Base-by-base conservation (phyloP, 1,140 invertebrate genomes). In the Eubasilissa regina region DNA sequence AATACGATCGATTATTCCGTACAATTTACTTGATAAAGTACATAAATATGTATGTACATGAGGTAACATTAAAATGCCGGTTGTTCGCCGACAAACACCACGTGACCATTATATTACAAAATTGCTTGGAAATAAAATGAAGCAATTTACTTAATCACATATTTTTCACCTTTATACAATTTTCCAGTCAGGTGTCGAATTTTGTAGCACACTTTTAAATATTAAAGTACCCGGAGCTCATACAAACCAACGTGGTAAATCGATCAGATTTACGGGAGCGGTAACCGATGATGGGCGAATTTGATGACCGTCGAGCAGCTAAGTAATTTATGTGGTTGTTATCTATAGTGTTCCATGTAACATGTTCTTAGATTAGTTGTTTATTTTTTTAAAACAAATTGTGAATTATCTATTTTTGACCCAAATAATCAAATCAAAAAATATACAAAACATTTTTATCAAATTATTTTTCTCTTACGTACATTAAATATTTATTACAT, bases 121-220 rank as follows among this genome's bases (percentile, higher is more conserved):
- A 19, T 45, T 60, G 21, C 45, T 51, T 15, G 19, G 21, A 48
- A 77, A 75, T 64, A 75, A 75, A 66, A 77, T 77, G 60, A 77
- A 77, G 75, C 75, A 62, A 77, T 77, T 77, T 64, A 64, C 47
- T 43, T 77, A 77, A 77, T 77, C 58, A 66, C 75, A 66, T 77
- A 77, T 77, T 66, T 77, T 66, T 77, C 75, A 77, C 75, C 58
- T 53, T 66, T 35, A 12, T 21, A 75, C 56, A 60, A 53, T 66
- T 77, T 73, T 19, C 45, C 64, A 35, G 25, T 35, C 25, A 72
- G 64, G 60, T 70, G 64, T 78, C 66, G 76, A 77, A 75, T 53
- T 44, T 35, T 43, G 21, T 72, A 78, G 35, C 62, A 25, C 76
- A 70, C 66, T 70, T 78, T 70, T 70, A 78, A 78, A 60, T 78